Evolutionary conservation across 2,888 invertebrate species (phyloP), one percentile per base, ranked within the genome.

Genomic region (Trachelus troglodyta): DNA sequence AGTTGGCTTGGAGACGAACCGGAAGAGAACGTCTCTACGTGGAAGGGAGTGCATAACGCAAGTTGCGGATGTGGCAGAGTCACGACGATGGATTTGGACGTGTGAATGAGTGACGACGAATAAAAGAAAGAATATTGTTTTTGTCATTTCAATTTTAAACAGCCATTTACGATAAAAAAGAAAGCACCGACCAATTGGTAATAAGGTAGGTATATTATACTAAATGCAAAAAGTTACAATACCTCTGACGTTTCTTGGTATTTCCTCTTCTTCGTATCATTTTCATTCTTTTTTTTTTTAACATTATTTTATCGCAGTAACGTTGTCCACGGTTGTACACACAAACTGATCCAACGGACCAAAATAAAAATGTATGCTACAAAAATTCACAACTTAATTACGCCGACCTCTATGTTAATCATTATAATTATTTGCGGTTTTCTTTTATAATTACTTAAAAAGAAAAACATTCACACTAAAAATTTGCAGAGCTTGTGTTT

Each of bases 221-320:
- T 90, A 90, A 90, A 90, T 90, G 90, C 88, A 90, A 90, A 89
- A 90, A 89, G 86, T 89, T 89, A 90, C 89, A 89, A 89, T 89
- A 88, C 87, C 89, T 86, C 88, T 87, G 85, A 87, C 85, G 85
- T 85, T 85, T 84, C 83, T 84, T 87, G 83, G 81, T 81, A 84
- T 83, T 85, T 82, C 81, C 84, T 83, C 83, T 69, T 76, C 84
- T 83, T 83, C 82, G 84, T 82, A 84, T 85, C 84, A 82, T 83
- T 81, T 82, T 82, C 73, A 73, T 37, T 69, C 68, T 76, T 68
- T 76, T 77, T 68, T 76, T 77, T 76, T 73, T 76, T 77, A 81
- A 34, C 68, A 56, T 79, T 81, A 79, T 77, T 79, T 79, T 85
- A 82, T 85, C 84, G 84, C 83, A 86, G 84, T 85, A 87, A 87